phyloP scores from a whole-genome alignment of 2,888 invertebrate species.

The Rotaria sp. region DNA sequence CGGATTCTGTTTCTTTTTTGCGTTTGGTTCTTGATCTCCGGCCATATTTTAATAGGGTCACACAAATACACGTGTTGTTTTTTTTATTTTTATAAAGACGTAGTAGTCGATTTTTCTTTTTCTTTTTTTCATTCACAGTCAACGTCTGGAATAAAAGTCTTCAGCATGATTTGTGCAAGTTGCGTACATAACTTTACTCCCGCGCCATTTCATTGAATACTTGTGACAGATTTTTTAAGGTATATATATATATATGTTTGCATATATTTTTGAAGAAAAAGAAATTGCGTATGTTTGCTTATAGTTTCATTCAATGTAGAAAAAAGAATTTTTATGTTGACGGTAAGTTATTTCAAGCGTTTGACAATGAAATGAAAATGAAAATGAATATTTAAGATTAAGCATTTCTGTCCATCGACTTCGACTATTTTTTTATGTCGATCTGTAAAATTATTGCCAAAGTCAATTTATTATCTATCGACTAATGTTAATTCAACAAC shows the following conservation, averaged over 20 bases:
- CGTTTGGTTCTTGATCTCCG: background rate
- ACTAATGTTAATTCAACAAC: background rate
- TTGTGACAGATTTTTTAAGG: background rate
- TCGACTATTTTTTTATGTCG: background rate
- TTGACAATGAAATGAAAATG: background rate
- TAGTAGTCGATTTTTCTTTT: background rate
- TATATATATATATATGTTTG: too few species aligned
- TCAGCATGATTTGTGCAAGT: too few species aligned
- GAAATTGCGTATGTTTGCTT: too few species aligned
- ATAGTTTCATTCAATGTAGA: too few species aligned
- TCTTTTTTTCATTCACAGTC: background rate
- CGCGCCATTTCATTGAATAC: background rate
- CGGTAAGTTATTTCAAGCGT: background rate
- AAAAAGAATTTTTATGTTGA: background rate
- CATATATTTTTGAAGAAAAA: background rate
- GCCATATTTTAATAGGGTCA: background rate
- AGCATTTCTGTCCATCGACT: background rate
- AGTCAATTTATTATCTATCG: background rate
- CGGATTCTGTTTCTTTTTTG: background rate
- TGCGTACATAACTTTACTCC: too few species aligned
- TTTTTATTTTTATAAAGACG: background rate
- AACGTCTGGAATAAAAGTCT: background rate
- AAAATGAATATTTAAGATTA: background rate
- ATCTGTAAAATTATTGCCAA: background rate
- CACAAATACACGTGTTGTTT: background rate